phyloP scores from a whole-genome alignment of 2,113 vertebrate species.

The Trogon melanurus region DNA sequence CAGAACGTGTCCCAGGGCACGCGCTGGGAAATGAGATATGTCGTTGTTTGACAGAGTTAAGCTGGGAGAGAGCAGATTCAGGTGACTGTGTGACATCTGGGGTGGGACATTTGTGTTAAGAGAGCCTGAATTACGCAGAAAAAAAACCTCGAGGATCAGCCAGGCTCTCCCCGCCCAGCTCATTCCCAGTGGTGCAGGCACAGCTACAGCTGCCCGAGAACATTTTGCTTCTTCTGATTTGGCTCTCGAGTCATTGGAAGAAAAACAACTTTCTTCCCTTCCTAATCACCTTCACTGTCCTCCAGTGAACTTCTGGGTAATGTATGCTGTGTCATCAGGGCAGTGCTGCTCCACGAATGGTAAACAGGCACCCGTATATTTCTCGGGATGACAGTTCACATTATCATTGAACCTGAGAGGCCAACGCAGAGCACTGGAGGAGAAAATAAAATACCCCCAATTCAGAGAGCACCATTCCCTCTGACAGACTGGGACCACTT shows the following conservation, averaged over 20 bases:
- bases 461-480: background rate
- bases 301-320: conserved; percentile 37
- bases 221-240: background rate
- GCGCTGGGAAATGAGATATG: rapidly evolving
- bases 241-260: background rate
- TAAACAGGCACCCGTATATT: background rate
- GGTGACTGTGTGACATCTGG: background rate
- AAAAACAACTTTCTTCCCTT: background rate
- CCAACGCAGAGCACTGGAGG: background rate
- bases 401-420: background rate
- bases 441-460: background rate
- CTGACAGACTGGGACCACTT: background rate
- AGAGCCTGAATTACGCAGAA: background rate
- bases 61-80: background rate
- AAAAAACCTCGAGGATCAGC: background rate
- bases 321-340: conserved; percentile 18
- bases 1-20: background rate
- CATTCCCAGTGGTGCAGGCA: rapidly evolving
- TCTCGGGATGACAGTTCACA: background rate
- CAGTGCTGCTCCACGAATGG: background rate
- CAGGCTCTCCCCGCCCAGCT: background rate
- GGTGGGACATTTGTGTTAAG: background rate
- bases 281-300: background rate
- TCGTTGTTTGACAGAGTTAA: background rate
- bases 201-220: background rate